A percentile compares a stretch with the other conserved stretches of the same genome.
Evolutionary conservation across 2,113 vertebrate genomes (phyloP).

Genomic region (Mormyrus iriodes): DNA sequence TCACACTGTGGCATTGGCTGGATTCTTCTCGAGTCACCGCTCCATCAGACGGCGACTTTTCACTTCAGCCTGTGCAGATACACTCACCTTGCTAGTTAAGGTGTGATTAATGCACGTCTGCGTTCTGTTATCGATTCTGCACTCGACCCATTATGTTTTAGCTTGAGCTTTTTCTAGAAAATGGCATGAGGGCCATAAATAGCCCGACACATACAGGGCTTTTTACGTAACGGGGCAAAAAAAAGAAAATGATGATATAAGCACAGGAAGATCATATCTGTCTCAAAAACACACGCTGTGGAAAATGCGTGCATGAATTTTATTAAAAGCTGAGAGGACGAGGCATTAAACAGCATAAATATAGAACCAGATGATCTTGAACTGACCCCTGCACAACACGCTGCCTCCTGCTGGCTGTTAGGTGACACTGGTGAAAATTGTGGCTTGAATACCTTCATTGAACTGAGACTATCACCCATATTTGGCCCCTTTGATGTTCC

Average conservation of each 20-base stretch:
- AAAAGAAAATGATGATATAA: neutral
- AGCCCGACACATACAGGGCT: neutral
- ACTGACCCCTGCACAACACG: neutral
- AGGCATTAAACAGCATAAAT: neutral
- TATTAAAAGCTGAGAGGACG: neutral
- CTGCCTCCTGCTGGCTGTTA: neutral
- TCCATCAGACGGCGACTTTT: neutral
- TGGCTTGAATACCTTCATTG: neutral
- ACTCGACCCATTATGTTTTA: neutral
- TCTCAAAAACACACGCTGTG: neutral
- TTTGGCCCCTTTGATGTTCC: neutral
- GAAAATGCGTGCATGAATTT: neutral
- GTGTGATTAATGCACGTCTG: slow-evolving; percentile 17
- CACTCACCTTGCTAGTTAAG: neutral
- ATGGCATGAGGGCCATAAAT: neutral
- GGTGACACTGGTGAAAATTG: neutral
- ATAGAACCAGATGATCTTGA: neutral
- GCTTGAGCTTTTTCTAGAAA: neutral
- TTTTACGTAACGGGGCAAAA: neutral
- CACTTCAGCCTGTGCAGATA: neutral
- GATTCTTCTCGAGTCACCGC: neutral
- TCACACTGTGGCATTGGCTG: neutral
- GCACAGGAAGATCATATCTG: neutral
- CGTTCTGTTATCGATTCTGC: slow-evolving; percentile 15
- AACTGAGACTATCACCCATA: neutral